Evolutionary conservation across 2,797 vertebrate species (phyloP).

Genomic region (Echeneis naucrates): DNA sequence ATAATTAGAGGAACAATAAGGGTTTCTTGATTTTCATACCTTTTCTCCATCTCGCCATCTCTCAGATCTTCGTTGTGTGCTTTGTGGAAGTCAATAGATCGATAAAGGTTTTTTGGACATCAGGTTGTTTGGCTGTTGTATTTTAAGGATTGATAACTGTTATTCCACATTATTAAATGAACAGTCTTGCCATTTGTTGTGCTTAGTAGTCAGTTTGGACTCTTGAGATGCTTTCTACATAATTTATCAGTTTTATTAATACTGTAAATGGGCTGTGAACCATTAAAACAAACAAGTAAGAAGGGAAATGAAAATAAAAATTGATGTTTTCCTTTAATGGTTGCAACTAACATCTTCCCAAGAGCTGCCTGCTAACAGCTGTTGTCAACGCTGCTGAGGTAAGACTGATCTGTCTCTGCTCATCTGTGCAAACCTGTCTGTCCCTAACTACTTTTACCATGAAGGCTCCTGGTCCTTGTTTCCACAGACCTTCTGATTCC

Average conservation of each 20-base stretch:
- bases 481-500: conserved; percentile 71
- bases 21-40: conserved; percentile 1
- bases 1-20: conserved; percentile 6
- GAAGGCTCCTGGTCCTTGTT: conserved; percentile 75
- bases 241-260: conserved; percentile 5
- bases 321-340: conserved; percentile 57
- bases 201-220: background rate
- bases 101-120: background rate
- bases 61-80: background rate
- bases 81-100: background rate
- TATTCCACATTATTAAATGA: conserved; percentile 10
- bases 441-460: conserved; percentile 47
- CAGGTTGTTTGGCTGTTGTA: background rate
- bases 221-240: background rate
- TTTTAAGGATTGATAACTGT: background rate
- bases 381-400: conserved; percentile 79
- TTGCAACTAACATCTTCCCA: conserved; percentile 78
- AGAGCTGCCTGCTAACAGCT: conserved; percentile 79
- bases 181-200: conserved; percentile 5
- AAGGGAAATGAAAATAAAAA: conserved; percentile 19
- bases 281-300: background rate
- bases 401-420: conserved; percentile 80
- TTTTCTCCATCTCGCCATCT: no score
- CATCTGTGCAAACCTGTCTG: conserved; percentile 67
- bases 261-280: background rate